Conservation (phyloP, 2,797 vertebrate species). For the Helostoma temminkii region DNA sequence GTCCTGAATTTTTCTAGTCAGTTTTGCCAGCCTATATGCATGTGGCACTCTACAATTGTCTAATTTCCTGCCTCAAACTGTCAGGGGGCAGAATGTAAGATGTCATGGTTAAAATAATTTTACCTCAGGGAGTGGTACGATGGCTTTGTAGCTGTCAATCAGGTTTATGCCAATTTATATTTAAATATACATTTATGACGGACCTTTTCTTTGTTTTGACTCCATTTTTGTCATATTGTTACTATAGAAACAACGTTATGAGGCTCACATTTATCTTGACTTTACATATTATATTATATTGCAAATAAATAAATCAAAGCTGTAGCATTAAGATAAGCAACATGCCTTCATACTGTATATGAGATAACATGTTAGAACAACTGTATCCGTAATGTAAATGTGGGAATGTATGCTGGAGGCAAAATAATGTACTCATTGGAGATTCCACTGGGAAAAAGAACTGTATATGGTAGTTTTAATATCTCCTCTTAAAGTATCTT, state of each 20-base stretch:
- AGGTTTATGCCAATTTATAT: constrained; percentile 69
- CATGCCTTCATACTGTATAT: constrained; percentile 15
- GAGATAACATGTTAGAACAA: constrained; percentile 1
- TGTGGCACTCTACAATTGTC: constrained; percentile 49
- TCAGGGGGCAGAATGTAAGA: constrained; percentile 49
- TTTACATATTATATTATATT: not conserved
- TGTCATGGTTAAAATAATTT: constrained; percentile 73
- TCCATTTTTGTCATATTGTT: constrained; percentile 65
- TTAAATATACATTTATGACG: constrained; percentile 56
- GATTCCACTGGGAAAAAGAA: not conserved
- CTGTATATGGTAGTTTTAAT: not conserved
- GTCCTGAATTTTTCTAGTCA: constrained; percentile 60
- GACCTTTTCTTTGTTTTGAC: constrained; percentile 50
- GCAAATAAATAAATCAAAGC: not conserved
- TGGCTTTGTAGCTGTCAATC: constrained; percentile 62
- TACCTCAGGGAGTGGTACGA: constrained; percentile 49
- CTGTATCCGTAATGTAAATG: constrained; percentile 2
- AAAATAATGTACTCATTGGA: not conserved
- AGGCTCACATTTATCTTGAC: constrained; percentile 7
- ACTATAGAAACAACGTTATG: constrained; percentile 69
- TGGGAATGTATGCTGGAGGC: constrained; percentile 1
- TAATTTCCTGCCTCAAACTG: constrained; percentile 54
- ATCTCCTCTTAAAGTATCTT: not conserved
- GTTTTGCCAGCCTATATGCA: constrained; percentile 42
- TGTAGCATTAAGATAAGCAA: not conserved